Conservation (phyloP, 30 jellyfish, hydroid and myxozoan species). For the Turritopsis dohrnii region DNA sequence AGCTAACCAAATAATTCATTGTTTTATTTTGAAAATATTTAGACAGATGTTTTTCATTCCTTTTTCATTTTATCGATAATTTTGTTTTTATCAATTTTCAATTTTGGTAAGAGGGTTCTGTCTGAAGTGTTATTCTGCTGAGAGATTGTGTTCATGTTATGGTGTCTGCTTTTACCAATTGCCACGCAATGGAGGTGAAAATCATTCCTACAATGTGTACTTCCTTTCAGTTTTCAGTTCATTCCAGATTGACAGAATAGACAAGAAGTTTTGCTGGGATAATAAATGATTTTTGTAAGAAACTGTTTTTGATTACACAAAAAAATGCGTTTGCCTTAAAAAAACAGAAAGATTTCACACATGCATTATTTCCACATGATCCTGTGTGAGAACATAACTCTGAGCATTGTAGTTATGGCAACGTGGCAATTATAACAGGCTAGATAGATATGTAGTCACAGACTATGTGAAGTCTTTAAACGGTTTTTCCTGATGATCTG, state of each 20-base stretch:
- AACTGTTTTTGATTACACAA: not conserved
- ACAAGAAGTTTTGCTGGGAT: not conserved
- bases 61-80: not conserved
- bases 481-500: no score
- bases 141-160: no score
- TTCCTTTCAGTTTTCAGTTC: not conserved
- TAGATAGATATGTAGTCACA: no score
- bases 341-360: not conserved
- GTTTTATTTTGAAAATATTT: not conserved
- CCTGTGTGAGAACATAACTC: not conserved
- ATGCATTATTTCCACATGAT: not conserved
- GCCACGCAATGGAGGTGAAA: no score
- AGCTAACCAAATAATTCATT: not conserved
- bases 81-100: not conserved
- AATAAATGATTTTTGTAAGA: not conserved
- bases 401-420: no score
- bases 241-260: not conserved
- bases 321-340: not conserved
- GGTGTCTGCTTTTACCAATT: no score
- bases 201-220: no score
- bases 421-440: no score
- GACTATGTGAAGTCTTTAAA: no score
- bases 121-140: no score
- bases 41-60: not conserved
- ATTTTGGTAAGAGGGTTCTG: not conserved